Base-by-base conservation (phyloP, 2,888 invertebrate species). In the Eulithis prunata region DNA sequence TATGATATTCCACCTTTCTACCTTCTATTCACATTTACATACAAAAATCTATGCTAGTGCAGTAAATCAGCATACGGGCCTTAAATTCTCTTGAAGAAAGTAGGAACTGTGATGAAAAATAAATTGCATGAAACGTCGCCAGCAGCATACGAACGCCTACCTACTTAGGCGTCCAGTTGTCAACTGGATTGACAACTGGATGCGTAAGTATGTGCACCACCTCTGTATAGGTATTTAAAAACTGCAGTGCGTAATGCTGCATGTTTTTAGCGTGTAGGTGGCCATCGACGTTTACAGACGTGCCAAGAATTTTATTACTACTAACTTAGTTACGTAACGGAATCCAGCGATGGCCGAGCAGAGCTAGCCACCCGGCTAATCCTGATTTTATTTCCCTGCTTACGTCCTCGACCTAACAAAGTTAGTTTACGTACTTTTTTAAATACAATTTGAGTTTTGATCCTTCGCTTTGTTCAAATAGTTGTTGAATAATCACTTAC, bases 241-340 rank as follows among this genome's bases (percentile, higher is more conserved):
- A 13, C 61, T 64, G 63, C 69, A 65, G 66, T 67, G 68, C 63
- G 68, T 65, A 68, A 65, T 62, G 54, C 64, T 64, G 69, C 68
- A 69, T 66, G 63, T 65, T 62, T 68, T 52, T 57, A 57, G 58
- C 53, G 61, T 52, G 62, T 64, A 62, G 67, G 65, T 64, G 56
- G 57, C 65, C 64, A 68, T 57, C 63, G 61, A 54, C 62, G 66
- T 69, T 65, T 67, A 51, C 51, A 68, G 68, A 70, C 71, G 72
- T 74, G 73, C 71, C 62, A 66, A 65, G 71, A 72, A 72, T 74
- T 69, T 60, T 68, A 71, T 72, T 67, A 72, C 71, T 69, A 69
- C 59, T 56, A 62, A 71, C 56, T 65, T 66, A 62, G 65, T 69
- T 72, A 71, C 64, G 63, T 68, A 73, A 70, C 59, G 51, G 57